Evolutionary conservation across 2,888 invertebrate genomes (phyloP).

Genomic region (Unio pictorum): DNA sequence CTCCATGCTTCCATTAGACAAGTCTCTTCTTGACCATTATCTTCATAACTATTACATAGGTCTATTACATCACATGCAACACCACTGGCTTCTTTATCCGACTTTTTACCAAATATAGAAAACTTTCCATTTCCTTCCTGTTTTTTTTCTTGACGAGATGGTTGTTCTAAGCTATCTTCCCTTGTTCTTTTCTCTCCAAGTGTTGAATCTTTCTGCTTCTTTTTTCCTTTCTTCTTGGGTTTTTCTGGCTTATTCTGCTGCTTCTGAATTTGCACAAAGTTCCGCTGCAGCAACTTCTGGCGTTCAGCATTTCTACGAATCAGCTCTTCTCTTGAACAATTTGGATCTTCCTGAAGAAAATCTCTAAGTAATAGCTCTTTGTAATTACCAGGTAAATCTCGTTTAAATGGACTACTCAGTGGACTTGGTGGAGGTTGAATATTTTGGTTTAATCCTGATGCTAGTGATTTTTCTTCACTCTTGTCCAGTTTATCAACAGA

Average conservation of each 20-base stretch:
- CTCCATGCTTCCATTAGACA: conserved; percentile 42
- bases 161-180: conserved; percentile 7
- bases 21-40: conserved; percentile 42
- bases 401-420: not conserved
- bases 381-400: conserved; percentile 39
- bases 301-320: conserved; percentile 47
- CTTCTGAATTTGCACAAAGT: conserved; percentile 25
- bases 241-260: conserved; percentile 8
- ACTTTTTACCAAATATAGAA: not conserved
- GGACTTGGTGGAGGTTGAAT: not conserved
- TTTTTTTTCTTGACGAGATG: conserved; percentile 5
- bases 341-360: conserved; percentile 41
- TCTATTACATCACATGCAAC: not conserved
- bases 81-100: conserved; percentile 12
- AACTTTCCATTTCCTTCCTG: not conserved
- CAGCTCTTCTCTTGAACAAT: conserved; percentile 38
- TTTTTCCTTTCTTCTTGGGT: conserved; percentile 17
- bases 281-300: conserved; percentile 38
- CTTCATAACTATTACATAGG: not conserved
- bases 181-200: conserved; percentile 7
- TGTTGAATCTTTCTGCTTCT: conserved; percentile 16
- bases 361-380: conserved; percentile 39
- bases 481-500: conserved; percentile 9
- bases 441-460: not conserved
- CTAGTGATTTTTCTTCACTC: not conserved